Percentiles rank a stretch among this genome's conserved stretches.
phyloP scores from a whole-genome alignment of 2,888 invertebrate genomes.

The Agonopterix alstromeriana region DNA sequence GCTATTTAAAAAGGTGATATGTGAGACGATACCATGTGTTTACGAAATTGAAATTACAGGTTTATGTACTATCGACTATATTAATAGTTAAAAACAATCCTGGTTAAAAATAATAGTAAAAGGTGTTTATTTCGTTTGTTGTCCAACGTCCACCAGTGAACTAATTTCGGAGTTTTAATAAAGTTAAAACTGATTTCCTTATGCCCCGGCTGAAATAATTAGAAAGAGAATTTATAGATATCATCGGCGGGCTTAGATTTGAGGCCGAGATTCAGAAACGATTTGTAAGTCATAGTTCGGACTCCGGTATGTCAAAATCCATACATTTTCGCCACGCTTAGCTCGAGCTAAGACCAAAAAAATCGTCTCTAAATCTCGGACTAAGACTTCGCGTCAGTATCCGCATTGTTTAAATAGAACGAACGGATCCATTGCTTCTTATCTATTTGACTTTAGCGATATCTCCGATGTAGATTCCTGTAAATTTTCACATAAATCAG shows the following conservation, averaged over 20 bases:
- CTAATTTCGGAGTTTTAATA: conserved; percentile 46
- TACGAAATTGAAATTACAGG: too few species aligned
- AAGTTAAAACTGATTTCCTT: conserved; percentile 51
- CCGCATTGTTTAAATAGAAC: conserved; percentile 45
- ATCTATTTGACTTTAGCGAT: conserved; percentile 12
- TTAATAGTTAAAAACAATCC: too few species aligned
- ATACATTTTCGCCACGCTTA: too few species aligned
- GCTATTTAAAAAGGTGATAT: too few species aligned
- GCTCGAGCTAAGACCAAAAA: too few species aligned
- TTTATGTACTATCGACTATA: too few species aligned
- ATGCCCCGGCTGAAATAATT: conserved; percentile 57
- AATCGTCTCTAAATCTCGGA: too few species aligned
- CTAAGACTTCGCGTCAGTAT: conserved; percentile 32
- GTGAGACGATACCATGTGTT: too few species aligned
- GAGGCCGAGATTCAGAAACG: too few species aligned
- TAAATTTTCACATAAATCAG: conserved; percentile 9
- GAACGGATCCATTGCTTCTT: conserved; percentile 16
- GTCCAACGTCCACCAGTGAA: conserved; percentile 41
- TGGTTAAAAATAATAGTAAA: too few species aligned
- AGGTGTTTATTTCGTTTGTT: conserved; percentile 9
- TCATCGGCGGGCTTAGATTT: conserved; percentile 54
- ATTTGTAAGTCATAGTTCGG: too few species aligned
- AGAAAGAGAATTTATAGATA: conserved; percentile 67
- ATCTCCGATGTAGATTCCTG: conserved; percentile 15
- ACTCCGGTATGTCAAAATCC: too few species aligned